These are phyloP conservation scores for Vanessa cardui DNA, from an alignment of 2,888 invertebrate species.

Conservation along the genomic window DNA sequence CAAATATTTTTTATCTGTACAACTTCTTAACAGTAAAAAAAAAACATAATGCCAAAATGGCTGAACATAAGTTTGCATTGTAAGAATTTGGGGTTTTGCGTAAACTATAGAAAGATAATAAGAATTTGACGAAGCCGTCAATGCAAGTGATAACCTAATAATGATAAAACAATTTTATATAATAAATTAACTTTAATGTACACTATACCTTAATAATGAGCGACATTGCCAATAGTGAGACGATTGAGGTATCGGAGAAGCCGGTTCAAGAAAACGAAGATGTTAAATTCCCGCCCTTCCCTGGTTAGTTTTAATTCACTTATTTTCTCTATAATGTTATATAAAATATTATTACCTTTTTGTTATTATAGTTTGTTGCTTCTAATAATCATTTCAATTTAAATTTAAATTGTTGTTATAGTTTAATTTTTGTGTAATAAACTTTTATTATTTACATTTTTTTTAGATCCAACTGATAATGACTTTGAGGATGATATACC, in stretches of 20 bases:
- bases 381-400: not conserved
- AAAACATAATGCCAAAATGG: conserved; percentile 61
- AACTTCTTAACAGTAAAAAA: conserved; percentile 18
- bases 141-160: conserved; percentile 11
- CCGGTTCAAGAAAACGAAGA: conserved; percentile 61
- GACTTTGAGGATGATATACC: conserved; percentile 81
- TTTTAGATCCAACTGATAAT: conserved; percentile 68
- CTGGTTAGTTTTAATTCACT: conserved; percentile 52
- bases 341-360: too few relatives aligned
- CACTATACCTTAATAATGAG: conserved; percentile 57
- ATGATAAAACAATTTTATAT: conserved; percentile 25
- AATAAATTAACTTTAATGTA: conserved; percentile 11
- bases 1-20: conserved; percentile 13
- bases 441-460: too few relatives aligned
- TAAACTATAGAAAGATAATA: conserved; percentile 24
- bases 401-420: not conserved
- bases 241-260: conserved; percentile 62
- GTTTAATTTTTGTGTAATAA: too few relatives aligned
- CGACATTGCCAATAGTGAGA: conserved; percentile 59
- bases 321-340: not conserved
- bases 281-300: conserved; percentile 73
- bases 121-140: not conserved
- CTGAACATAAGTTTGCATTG: conserved; percentile 47
- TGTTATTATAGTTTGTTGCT: not conserved
- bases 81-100: conserved; percentile 37